phyloP scores from a whole-genome alignment of 2,888 invertebrate genomes.

The Galerucella pusilla region DNA sequence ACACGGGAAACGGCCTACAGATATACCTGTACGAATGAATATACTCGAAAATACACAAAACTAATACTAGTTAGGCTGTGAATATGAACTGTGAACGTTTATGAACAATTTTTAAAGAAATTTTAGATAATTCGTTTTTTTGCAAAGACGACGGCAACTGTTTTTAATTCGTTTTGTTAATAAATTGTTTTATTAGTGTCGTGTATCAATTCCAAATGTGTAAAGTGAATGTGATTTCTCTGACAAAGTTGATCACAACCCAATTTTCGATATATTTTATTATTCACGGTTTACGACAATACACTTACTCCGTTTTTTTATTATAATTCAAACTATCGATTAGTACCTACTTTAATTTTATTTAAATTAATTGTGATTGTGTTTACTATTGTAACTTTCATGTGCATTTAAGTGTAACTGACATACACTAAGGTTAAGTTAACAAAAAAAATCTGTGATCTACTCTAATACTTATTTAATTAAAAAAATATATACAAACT shows the following conservation, averaged over 20 bases:
- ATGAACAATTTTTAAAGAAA: conserved; percentile 42
- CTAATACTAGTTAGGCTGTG: conserved; percentile 40
- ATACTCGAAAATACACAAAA: conserved; percentile 48
- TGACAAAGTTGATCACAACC: conserved; percentile 34
- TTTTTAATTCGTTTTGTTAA: conserved; percentile 45
- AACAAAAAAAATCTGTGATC: conserved; percentile 50
- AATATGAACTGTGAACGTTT: conserved; percentile 34
- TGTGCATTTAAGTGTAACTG: conserved; percentile 44
- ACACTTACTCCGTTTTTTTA: conserved; percentile 27
- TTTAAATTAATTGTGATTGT: conserved; percentile 47
- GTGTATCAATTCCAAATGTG: conserved; percentile 18
- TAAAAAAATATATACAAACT: conserved; percentile 5
- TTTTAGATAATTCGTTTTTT: conserved; percentile 33
- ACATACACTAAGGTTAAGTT: conserved; percentile 49
- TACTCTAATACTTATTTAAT: conserved; percentile 4
- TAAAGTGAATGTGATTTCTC: conserved; percentile 32
- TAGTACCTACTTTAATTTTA: conserved; percentile 32
- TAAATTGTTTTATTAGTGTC: conserved; percentile 23
- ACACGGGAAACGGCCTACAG: conserved; percentile 57
- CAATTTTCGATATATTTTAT: conserved; percentile 13
- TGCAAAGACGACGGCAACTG: conserved; percentile 12
- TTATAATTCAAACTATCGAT: background rate
- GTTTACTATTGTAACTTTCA: conserved; percentile 39
- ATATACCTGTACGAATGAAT: conserved; percentile 53
- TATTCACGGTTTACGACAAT: conserved; percentile 20